Base-by-base conservation (phyloP, 2,797 vertebrate species). In the Micropoecilia bifurca region DNA sequence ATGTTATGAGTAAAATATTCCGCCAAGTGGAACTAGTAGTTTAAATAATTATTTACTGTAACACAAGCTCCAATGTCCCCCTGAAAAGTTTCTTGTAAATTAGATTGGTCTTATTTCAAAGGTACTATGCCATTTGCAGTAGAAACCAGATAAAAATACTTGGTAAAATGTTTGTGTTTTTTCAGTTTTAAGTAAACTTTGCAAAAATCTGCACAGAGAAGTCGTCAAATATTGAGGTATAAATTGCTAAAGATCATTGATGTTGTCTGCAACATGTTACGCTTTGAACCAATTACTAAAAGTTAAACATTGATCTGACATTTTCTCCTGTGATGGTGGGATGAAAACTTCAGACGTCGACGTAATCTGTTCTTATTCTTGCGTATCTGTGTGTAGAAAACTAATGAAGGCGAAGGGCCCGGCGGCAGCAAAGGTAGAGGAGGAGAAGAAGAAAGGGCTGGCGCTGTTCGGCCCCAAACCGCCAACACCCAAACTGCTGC, bases 381-480 rank as follows among this genome's bases (percentile, higher is more conserved):
- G 13, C 6, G 6, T 46, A 2, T 66, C 41, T 84, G 33, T 80
- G 48, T 85, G 43, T 43, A 96, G 96, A 80, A 95, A 96, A 75
- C 87, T 96, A 1, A 94, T 95, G 90, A 96, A 96, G 80, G 85
- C 95, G 1, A 96, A 96, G 68, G 95, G 93, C 73, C 95, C 96
- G 0, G 92, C 92, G 59, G 91, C 88, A 63, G 94, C 92, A 14
- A 95, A 95, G 82, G 90, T 16, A 0, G 92, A 92, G 0, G 93
- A 88, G 50, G 93, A 95, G 0, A 95, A 92, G 88, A 95, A 95
- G 90, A 96, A 93, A 83, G 96, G 95, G 0, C 57, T 96, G 69
- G 86, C 91, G 1, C 79, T 95, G 82, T 96, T 96, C 1, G 89
- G 79, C 73, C 71, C 85, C 75, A 96, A 91, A 88, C 94, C 95